These are phyloP conservation scores for Gymnarchus niloticus DNA, from an alignment of 2,113 vertebrate genomes.

Conservation along the genomic window DNA sequence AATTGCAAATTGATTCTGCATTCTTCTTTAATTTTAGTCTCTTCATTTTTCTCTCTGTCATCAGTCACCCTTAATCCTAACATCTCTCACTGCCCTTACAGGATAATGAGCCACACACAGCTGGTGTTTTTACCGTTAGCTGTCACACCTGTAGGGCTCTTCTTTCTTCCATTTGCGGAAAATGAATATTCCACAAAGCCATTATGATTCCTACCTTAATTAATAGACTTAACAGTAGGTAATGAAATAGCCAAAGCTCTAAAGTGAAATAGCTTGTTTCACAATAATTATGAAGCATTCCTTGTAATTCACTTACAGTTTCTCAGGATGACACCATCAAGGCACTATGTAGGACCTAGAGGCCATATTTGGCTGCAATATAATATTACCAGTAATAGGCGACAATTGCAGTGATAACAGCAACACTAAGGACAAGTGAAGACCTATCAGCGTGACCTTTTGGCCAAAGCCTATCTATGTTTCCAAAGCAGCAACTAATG, in stretches of 20 bases:
- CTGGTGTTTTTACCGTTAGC: background rate
- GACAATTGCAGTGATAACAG: background rate
- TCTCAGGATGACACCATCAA: background rate
- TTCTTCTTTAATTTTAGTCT: too few relatives aligned
- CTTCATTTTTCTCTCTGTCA: too few relatives aligned
- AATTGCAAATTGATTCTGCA: background rate
- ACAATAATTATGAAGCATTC: background rate
- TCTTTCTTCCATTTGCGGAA: background rate
- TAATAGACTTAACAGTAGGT: background rate
- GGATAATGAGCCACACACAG: background rate
- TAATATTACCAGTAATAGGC: background rate
- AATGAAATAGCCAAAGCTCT: background rate
- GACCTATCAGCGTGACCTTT: conserved; percentile 4
- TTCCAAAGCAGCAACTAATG: background rate
- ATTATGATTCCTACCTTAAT: background rate
- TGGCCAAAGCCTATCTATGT: background rate
- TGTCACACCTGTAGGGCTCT: background rate
- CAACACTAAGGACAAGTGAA: background rate
- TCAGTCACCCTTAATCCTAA: background rate
- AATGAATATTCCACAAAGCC: background rate
- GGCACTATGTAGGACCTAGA: background rate
- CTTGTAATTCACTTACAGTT: background rate
- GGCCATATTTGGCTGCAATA: background rate
- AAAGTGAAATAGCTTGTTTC: background rate
- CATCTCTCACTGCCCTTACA: background rate